A percentile compares a stretch with the other conserved stretches of the same genome.
Conservation (phyloP, 2,888 invertebrate species). For the Trachelus iudaicus region DNA sequence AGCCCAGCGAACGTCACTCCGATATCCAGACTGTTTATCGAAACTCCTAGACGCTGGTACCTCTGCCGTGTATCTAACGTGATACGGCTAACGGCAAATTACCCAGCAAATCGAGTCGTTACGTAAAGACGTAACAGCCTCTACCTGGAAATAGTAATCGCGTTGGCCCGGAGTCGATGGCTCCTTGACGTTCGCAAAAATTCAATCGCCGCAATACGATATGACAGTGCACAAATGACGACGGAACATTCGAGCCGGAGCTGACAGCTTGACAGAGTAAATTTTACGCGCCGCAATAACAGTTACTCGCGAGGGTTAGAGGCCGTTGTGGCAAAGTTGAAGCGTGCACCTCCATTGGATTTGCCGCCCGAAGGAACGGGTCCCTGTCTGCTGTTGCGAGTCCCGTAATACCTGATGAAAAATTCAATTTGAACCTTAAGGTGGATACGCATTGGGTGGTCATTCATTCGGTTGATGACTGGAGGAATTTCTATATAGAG, state of each 20-base stretch:
- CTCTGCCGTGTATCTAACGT: not conserved
- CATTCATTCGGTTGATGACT: not conserved
- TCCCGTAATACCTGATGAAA: not conserved
- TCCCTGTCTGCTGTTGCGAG: not conserved
- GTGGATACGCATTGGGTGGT: not conserved
- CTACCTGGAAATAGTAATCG: not conserved
- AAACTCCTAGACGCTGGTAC: not conserved
- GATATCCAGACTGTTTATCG: not conserved
- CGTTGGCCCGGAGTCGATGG: not conserved
- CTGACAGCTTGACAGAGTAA: conserved; percentile 14
- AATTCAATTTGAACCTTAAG: not conserved
- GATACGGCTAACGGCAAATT: not conserved
- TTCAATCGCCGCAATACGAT: not conserved
- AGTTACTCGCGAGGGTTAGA: conserved; percentile 12
- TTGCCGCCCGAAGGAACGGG: not conserved
- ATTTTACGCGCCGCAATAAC: conserved; percentile 4
- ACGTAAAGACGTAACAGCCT: not conserved
- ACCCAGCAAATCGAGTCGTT: not conserved
- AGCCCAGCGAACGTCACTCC: not conserved
- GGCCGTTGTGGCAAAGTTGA: conserved; percentile 9
- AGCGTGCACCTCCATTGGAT: not conserved
- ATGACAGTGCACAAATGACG: not conserved
- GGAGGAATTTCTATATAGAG: not conserved
- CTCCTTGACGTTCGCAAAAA: not conserved
- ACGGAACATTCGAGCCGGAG: not conserved